Evolutionary conservation across 2,113 vertebrate genomes (phyloP).

Genomic region (Falco punctatus): DNA sequence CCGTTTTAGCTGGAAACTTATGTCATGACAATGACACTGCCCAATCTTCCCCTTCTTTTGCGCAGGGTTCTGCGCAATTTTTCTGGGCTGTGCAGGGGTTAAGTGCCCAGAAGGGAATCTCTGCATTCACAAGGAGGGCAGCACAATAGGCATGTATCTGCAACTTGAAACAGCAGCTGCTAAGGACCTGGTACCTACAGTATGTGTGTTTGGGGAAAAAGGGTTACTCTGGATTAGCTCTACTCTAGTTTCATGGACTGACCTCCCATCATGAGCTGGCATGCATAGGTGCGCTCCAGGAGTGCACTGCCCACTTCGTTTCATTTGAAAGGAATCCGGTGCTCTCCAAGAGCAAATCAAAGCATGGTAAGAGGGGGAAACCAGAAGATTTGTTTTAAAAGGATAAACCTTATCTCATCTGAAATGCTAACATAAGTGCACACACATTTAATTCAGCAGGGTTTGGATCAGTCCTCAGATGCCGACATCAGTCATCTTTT

Average conservation of each 20-base stretch:
- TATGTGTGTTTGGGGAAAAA: not conserved
- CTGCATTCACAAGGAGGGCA: not conserved
- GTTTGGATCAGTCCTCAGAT: not conserved
- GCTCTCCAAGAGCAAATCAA: not conserved
- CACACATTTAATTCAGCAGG: not conserved
- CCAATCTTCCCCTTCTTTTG: not conserved
- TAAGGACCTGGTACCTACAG: not conserved
- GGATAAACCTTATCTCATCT: not conserved
- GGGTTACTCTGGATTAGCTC: not conserved
- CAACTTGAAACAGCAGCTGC: not conserved
- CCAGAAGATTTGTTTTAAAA: not conserved
- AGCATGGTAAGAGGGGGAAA: not conserved
- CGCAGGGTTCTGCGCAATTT: not conserved
- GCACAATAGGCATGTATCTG: accelerated
- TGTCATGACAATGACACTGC: not conserved
- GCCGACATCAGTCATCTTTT: not conserved
- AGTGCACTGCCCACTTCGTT: not conserved
- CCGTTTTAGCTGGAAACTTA: not conserved
- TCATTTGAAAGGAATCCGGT: not conserved
- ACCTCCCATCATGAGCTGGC: not conserved
- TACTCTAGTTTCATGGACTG: not conserved
- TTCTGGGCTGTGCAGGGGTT: not conserved
- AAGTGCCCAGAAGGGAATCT: not conserved
- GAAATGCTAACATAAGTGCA: not conserved
- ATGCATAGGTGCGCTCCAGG: not conserved